Percentiles rank a stretch among this genome's conserved stretches.
phyloP scores from a whole-genome alignment of 2,797 vertebrate species.

The Alosa sapidissima region DNA sequence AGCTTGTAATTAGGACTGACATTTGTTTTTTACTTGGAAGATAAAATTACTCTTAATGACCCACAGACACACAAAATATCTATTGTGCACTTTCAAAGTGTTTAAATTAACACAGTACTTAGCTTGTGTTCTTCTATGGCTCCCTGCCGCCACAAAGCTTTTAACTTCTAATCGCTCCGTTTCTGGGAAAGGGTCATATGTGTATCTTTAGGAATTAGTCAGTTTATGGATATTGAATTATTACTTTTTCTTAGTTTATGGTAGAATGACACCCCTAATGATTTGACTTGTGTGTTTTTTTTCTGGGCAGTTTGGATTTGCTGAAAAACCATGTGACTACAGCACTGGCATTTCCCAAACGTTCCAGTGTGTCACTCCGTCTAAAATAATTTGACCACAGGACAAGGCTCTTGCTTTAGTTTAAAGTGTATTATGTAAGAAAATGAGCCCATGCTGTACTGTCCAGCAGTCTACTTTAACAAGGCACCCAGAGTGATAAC shows the following conservation, averaged over 20 bases:
- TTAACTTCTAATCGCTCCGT: not conserved
- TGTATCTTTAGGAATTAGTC: not conserved
- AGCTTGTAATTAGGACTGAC: not conserved
- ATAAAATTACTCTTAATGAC: not conserved
- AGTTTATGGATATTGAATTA: not conserved
- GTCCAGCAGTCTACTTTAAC: not conserved
- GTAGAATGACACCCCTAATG: not conserved
- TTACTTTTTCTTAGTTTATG: not conserved
- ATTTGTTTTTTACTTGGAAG: constrained; percentile 7
- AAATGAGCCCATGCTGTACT: not conserved
- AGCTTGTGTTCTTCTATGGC: not conserved
- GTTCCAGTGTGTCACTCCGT: not conserved
- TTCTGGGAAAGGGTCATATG: not conserved
- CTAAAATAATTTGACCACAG: not conserved
- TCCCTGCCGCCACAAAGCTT: not conserved
- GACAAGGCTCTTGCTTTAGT: not conserved
- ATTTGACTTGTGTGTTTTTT: not conserved
- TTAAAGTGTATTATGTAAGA: not conserved
- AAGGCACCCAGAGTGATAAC: not conserved
- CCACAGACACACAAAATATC: not conserved
- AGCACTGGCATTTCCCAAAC: not conserved
- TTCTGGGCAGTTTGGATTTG: not conserved
- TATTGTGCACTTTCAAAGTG: not conserved
- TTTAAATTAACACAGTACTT: not conserved
- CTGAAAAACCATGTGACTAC: not conserved